A percentile compares a stretch with the other conserved stretches of the same genome.
Evolutionary conservation across 2,113 vertebrate species (phyloP).

Genomic region (Marmota flaviventris): DNA sequence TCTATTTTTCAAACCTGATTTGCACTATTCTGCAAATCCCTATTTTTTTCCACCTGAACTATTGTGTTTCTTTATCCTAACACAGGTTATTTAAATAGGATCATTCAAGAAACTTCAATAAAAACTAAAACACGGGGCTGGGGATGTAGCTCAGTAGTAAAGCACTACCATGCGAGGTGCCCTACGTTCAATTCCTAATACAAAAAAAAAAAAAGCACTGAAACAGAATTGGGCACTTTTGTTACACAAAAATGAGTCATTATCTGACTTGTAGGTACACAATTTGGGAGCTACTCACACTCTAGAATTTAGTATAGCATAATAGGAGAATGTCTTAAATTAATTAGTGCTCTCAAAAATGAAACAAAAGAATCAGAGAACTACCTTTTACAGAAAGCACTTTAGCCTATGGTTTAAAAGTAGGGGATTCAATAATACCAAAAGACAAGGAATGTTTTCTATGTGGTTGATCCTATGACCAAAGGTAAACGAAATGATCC

Average conservation of each 20-base stretch:
- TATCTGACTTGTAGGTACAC: constrained; percentile 40
- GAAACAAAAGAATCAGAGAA: not conserved
- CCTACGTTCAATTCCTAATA: too few species aligned
- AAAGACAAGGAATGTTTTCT: constrained; percentile 14
- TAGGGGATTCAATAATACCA: not conserved
- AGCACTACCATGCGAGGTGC: too few species aligned
- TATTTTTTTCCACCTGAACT: not conserved
- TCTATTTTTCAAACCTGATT: constrained; percentile 51
- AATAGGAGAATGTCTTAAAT: constrained; percentile 16
- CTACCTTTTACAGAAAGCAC: constrained; percentile 4
- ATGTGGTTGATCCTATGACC: not conserved
- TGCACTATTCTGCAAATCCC: constrained; percentile 33
- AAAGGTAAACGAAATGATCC: not conserved
- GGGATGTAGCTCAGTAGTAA: too few species aligned
- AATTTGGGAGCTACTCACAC: not conserved
- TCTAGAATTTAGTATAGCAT: constrained; percentile 7
- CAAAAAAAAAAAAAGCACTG: not conserved
- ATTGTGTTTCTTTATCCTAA: constrained; percentile 64
- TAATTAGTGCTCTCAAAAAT: constrained; percentile 49
- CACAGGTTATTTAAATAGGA: constrained; percentile 82
- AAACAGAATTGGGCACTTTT: constrained; percentile 6
- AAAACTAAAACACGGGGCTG: not conserved
- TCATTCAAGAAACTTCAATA: constrained; percentile 69
- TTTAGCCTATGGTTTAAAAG: not conserved
- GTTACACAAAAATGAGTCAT: constrained; percentile 57